Conservation (phyloP, 2,797 vertebrate species). For the Platyrinchus mystaceus region DNA sequence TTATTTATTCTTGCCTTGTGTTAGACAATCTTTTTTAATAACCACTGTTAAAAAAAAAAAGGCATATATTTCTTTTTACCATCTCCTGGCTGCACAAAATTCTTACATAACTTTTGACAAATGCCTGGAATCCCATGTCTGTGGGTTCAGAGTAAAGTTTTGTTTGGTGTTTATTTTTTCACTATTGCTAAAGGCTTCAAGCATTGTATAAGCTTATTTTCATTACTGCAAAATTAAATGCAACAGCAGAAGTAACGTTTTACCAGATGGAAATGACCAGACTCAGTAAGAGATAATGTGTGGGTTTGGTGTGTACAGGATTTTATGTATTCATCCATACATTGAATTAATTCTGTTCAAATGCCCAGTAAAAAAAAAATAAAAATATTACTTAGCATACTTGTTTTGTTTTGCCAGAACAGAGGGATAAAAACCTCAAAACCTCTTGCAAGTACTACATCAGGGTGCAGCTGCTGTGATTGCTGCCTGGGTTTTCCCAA, state of each 20-base stretch:
- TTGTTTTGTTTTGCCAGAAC: not conserved
- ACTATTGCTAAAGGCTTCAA: not conserved
- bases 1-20: not conserved
- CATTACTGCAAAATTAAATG: not conserved
- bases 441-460: not conserved
- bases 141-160: not conserved
- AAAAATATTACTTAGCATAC: not conserved
- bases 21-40: not conserved
- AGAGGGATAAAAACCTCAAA: not conserved
- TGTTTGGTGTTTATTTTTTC: not conserved
- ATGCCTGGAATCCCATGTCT: not conserved
- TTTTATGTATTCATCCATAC: not conserved
- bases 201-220: not conserved
- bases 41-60: not conserved
- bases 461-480: not conserved
- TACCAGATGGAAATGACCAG: not conserved
- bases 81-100: not conserved
- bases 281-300: not conserved
- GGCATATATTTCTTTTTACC: accelerated
- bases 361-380: not conserved
- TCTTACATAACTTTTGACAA: not conserved
- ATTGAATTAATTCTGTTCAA: not conserved
- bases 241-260: not conserved
- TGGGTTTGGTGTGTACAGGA: not conserved
- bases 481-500: not conserved